Conservation (phyloP, 2,113 vertebrate species). For the Gadus chalcogrammus region DNA sequence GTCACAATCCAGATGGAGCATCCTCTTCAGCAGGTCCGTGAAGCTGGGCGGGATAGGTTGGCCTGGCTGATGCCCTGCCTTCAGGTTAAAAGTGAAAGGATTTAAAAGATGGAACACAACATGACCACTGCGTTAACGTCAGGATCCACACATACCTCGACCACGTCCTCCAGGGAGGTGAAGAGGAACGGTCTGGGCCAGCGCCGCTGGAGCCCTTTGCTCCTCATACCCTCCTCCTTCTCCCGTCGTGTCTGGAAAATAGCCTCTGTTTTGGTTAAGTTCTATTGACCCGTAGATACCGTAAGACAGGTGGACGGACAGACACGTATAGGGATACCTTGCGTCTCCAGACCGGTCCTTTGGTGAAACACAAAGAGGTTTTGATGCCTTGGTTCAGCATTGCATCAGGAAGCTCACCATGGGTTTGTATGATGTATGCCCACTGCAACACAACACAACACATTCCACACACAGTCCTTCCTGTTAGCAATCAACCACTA, state of each 20-base stretch:
- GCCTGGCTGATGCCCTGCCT: neutral
- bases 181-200: neutral
- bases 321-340: neutral
- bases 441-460: slow-evolving; percentile 14
- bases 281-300: neutral
- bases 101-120: neutral
- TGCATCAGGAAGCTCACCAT: slow-evolving; percentile 3
- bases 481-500: neutral
- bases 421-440: neutral
- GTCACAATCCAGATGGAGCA: neutral
- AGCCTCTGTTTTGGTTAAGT: neutral
- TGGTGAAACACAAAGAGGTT: neutral
- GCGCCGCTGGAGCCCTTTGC: too few relatives aligned
- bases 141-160: neutral
- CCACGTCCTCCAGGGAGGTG: neutral
- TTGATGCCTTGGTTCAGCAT: neutral
- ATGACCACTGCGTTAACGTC: neutral
- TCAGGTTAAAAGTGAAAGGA: neutral
- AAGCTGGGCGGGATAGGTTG: neutral
- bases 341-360: neutral
- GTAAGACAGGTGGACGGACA: neutral
- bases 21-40: slow-evolving; percentile 6
- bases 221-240: too few relatives aligned
- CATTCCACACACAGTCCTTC: too few relatives aligned
- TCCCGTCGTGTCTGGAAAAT: neutral